Evolutionary conservation across 2,113 vertebrate species (phyloP).

Genomic region (Leucoraja erinaceus): DNA sequence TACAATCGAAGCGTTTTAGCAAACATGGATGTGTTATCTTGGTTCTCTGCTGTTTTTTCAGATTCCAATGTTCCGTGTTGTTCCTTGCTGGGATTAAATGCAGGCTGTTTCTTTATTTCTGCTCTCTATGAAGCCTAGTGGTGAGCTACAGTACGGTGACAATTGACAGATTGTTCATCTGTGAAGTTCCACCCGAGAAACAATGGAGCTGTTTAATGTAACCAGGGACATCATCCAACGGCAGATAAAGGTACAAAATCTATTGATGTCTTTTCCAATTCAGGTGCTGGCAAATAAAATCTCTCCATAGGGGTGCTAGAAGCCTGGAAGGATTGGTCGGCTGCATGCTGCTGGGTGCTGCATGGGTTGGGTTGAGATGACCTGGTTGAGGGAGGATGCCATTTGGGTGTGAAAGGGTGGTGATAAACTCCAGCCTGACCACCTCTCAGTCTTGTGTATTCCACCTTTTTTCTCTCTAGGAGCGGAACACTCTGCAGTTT

Average conservation of each 20-base stretch:
- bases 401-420: neutral
- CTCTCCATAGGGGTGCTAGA: constrained; percentile 21
- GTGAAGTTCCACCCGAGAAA: constrained; percentile 57
- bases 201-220: constrained; percentile 88
- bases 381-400: neutral
- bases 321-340: constrained; percentile 43
- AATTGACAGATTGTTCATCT: constrained; percentile 54
- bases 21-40: constrained; percentile 54
- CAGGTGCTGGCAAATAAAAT: constrained; percentile 27
- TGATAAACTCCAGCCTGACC: neutral
- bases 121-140: constrained; percentile 42
- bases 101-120: constrained; percentile 8
- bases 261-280: fast-evolving
- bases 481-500: constrained; percentile 76
- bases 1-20: too few relatives aligned
- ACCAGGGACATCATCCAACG: constrained; percentile 81
- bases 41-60: constrained; percentile 41
- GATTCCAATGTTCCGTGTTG: constrained; percentile 18
- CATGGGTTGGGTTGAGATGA: constrained; percentile 40
- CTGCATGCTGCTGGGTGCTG: constrained; percentile 46
- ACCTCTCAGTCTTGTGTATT: neutral
- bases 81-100: neutral
- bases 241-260: constrained; percentile 67
- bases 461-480: constrained; percentile 55
- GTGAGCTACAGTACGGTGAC: constrained; percentile 63